Base-by-base conservation (phyloP, 2,888 invertebrate species). In the Chesias legatella region DNA sequence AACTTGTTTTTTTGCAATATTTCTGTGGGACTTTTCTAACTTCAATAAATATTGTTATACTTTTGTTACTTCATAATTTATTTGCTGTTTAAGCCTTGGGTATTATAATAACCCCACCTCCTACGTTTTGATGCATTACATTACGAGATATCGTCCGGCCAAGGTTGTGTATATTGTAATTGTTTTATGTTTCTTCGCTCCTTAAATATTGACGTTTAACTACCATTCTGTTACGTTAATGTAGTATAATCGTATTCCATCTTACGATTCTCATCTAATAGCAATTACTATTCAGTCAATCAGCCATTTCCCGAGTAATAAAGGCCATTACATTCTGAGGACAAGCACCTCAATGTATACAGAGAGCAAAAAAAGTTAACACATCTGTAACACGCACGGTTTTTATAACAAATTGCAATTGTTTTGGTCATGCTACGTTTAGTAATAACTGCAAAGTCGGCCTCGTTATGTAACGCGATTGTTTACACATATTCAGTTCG, bases 391-490 rank as follows among this genome's bases (percentile, higher is more conserved):
- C 60, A 55, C 58, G 60, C 58, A 65, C 47, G 44, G 56, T 60
- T 55, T 58, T 61, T 65, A 61, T 57, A 63, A 58, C 48, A 55
- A 56, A 60, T 63, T 53, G 59, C 64, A 71, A 73, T 71, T 63
- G 67, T 63, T 67, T 64, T 54, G 60, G 71, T 67, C 73, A 73
- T 70, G 75, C 69, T 63, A 72, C 61, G 60, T 57, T 71, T 63
- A 58, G 51, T 60, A 62, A 63, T 64, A 60, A 58, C 54, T 52
- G 48, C 60, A 58, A 60, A 58, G 60, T 58, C 61, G 74, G 59
- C 79, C 79, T 80, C 64, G 71, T 76, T 73, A 73, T 67, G 67
- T 75, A 73, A 76, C 51, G 51, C 50, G 60, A 75, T 74, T 73
- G 75, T 74, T 73, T 72, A 66, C 67, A 70, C 67, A 73, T 65